Base-by-base conservation (phyloP, 64 coral and sea anemone species). In the Acropora tenuis region DNA sequence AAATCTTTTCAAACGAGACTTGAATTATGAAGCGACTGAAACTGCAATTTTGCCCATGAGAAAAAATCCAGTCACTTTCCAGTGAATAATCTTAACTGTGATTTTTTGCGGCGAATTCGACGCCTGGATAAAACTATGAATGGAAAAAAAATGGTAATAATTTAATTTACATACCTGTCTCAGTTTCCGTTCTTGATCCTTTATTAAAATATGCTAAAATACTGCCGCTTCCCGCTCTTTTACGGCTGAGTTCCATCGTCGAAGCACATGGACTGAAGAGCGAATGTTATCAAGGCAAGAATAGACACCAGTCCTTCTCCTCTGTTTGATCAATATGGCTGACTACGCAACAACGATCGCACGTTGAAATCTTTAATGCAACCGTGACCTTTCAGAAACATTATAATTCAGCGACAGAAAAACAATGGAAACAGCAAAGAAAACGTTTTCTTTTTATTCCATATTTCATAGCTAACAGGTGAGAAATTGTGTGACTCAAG, bases 371-470 rank as follows among this genome's bases (percentile, higher is more conserved):
- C 50, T 12, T 89, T 78, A 78, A 76, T 78, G 78, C 30, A 77
- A 78, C 73, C 74, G 48, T 88, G 74, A 88, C 73, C 86, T 88
- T 88, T 89, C 74, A 78, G 87, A 78, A 89, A 89, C 65, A 76
- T 78, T 18, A 43, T 79, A 78, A 89, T 79, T 47, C 88, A 80
- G 76, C 75, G 16, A 89, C 52, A 61, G 50, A 79, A 78, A 89
- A 89, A 89, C 30, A 89, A 79, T 89, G 88, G 75, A 80, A 75
- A 89, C 88, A 89, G 43, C 88, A 79, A 79, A 89, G 75, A 89
- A 89, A 89, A 69, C 16, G 75, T 89, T 89, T 89, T 67, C 76
- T 89, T 89, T 71, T 89, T 67, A 69, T 89, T 89, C 88, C 88
- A 89, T 79, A 79, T 79, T 80, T 89, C 87, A 89, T 89, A 79